These are phyloP conservation scores for Arctocebus calabarensis DNA, from an alignment of 2,797 vertebrate genomes.

Conservation along the genomic window DNA sequence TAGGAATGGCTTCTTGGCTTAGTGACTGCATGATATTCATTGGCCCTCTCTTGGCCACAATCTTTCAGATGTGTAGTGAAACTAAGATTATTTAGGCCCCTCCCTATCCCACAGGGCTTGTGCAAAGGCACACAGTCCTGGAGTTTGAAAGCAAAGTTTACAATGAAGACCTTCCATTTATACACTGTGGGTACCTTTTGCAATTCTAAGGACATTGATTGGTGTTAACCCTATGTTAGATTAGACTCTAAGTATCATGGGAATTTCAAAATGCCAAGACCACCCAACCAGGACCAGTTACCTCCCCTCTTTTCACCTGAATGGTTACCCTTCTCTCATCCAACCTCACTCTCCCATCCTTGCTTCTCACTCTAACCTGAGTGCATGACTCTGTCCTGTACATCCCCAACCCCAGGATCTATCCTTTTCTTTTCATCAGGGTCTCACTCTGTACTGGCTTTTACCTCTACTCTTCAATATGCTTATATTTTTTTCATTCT, in stretches of 20 bases:
- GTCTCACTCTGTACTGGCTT: neutral
- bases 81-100: neutral
- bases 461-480: neutral
- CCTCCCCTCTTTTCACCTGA: neutral
- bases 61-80: neutral
- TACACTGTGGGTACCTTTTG: neutral
- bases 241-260: neutral
- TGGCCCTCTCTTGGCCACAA: neutral
- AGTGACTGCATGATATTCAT: neutral
- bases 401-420: too few relatives aligned
- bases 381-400: neutral
- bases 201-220: neutral
- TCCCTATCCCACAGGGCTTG: neutral
- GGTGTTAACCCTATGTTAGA: neutral
- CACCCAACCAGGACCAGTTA: neutral
- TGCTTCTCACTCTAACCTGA: neutral
- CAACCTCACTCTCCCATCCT: neutral
- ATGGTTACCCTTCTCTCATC: neutral
- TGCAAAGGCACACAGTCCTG: neutral
- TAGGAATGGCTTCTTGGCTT: neutral
- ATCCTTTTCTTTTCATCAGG: neutral
- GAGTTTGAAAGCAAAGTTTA: slow-evolving; percentile 29
- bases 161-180: neutral
- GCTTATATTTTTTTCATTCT: slow-evolving; percentile 18
- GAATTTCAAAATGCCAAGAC: neutral